Percentiles rank a stretch among this genome's conserved stretches.
These are phyloP conservation scores for Lanistes nyassanus DNA, from an alignment of 1,140 invertebrate genomes.

Conservation along the genomic window DNA sequence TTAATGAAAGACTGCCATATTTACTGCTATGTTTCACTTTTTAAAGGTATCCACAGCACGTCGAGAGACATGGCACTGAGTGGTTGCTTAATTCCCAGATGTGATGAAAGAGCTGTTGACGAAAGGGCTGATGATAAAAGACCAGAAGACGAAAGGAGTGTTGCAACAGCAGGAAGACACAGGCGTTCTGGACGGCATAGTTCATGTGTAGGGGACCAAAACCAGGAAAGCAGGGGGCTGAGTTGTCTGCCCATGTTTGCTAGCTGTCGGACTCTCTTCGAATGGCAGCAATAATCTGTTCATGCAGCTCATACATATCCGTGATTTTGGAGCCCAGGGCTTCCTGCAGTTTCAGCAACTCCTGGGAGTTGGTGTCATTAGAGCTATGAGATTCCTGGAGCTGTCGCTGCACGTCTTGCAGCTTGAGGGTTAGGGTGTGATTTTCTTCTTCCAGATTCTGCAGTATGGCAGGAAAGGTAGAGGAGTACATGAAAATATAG, in stretches of 20 bases:
- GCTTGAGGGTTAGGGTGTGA: conserved; percentile 76
- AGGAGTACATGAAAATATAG: background rate
- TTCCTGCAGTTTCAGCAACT: conserved; percentile 85
- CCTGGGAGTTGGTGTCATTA: conserved; percentile 85
- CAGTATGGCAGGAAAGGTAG: conserved; percentile 32
- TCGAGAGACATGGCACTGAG: too few relatives aligned
- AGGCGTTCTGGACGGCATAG: background rate
- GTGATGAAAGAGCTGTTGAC: too few relatives aligned
- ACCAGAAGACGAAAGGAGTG: background rate
- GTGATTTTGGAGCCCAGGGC: conserved; percentile 86
- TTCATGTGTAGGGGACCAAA: background rate
- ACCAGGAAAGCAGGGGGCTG: too few relatives aligned
- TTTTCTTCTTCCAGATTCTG: conserved; percentile 79
- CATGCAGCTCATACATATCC: conserved; percentile 73
- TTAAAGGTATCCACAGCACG: too few relatives aligned
- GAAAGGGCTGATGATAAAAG: background rate
- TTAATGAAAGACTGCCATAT: too few relatives aligned
- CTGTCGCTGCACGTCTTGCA: conserved; percentile 83
- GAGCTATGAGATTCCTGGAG: conserved; percentile 82
- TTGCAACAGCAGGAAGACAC: background rate
- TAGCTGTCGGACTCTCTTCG: conserved; percentile 55
- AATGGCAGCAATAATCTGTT: conserved; percentile 57
- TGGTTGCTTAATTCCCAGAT: too few relatives aligned
- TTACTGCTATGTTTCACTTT: too few relatives aligned
- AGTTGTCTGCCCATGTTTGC: background rate